These are phyloP conservation scores for Ypsolopha sequella DNA, from an alignment of 2,888 invertebrate species.

Conservation along the genomic window DNA sequence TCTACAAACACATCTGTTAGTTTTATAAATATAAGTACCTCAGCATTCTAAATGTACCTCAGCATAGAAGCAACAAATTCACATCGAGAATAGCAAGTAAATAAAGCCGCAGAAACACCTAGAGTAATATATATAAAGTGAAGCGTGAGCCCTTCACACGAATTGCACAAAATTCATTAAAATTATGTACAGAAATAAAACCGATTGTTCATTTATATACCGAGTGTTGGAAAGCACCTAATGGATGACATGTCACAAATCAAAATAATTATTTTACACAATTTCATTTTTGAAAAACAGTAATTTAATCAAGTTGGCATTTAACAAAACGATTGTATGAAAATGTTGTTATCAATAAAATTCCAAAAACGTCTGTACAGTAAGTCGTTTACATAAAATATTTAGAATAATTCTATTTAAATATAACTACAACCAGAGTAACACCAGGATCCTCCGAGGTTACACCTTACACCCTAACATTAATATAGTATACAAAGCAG, in stretches of 20 bases:
- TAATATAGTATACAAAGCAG: not conserved
- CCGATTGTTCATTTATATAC: too few species aligned
- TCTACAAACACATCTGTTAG: too few species aligned
- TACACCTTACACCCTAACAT: not conserved
- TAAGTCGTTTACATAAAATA: not conserved
- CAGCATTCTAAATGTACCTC: too few species aligned
- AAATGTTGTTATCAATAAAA: not conserved
- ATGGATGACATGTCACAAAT: not conserved
- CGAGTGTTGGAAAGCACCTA: too few species aligned
- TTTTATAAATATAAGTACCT: too few species aligned
- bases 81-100: too few species aligned
- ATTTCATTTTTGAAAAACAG: not conserved
- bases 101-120: too few species aligned
- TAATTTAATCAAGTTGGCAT: not conserved
- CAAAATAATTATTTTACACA: not conserved
- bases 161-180: too few species aligned
- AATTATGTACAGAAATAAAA: too few species aligned
- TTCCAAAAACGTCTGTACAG: not conserved
- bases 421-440: constrained; percentile 1
- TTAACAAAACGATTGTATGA: not conserved
- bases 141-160: too few species aligned
- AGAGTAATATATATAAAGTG: too few species aligned
- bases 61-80: too few species aligned
- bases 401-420: not conserved
- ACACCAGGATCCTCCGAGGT: not conserved